These are phyloP conservation scores for Glaucopsyche alexis DNA, from an alignment of 2,888 invertebrate genomes.

Conservation along the genomic window DNA sequence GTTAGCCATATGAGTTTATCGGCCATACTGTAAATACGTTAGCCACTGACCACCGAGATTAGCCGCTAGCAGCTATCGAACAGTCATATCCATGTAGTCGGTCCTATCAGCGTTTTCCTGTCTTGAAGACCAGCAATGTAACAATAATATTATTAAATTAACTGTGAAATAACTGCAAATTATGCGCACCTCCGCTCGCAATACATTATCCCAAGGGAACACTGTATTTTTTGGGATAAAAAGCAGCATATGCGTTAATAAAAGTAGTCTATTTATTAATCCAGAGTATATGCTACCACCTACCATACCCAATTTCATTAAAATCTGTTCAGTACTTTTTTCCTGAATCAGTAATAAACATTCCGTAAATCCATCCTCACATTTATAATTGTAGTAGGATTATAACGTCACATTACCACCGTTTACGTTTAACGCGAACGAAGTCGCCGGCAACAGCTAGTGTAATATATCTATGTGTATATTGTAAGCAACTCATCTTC, in stretches of 20 bases:
- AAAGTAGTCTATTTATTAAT: no score
- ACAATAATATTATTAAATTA: neutral
- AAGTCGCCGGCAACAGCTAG: neutral
- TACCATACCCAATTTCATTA: no score
- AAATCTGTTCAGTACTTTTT: no score
- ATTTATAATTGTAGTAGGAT: no score
- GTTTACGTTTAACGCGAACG: no score
- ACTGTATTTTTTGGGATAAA: no score
- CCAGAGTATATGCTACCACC: no score
- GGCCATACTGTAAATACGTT: neutral
- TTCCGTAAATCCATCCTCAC: no score
- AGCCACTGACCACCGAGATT: constrained; percentile 5
- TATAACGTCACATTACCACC: no score
- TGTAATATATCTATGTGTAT: neutral
- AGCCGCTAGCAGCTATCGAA: constrained; percentile 1
- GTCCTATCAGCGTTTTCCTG: neutral
- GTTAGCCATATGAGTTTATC: constrained; percentile 12
- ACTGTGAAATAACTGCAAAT: neutral
- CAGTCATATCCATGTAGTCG: neutral
- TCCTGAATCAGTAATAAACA: no score
- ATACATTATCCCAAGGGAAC: neutral
- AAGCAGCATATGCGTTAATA: no score
- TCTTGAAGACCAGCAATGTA: neutral
- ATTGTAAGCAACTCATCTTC: neutral
- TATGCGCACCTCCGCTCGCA: no score